Conservation (phyloP, 2,113 vertebrate species). For the Emydocephalus ijimae region DNA sequence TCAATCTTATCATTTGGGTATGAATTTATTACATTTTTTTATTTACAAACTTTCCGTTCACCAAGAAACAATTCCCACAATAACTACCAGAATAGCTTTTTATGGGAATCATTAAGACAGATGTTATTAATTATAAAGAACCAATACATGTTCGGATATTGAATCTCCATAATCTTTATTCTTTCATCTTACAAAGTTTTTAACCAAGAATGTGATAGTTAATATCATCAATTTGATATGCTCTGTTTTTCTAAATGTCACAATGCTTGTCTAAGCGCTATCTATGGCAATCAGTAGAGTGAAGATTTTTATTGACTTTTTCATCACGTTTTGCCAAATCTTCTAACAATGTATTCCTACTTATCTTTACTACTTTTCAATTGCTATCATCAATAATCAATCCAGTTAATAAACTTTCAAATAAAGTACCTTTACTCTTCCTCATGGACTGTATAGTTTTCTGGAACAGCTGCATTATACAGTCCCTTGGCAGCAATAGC, state of each 20-base stretch:
- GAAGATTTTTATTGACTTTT: neutral
- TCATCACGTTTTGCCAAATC: neutral
- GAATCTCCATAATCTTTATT: neutral
- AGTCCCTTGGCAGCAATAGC: neutral
- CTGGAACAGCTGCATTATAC: neutral
- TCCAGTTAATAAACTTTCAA: conserved; percentile 2
- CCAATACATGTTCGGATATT: neutral
- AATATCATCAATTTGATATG: neutral
- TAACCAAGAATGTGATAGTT: neutral
- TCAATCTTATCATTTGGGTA: neutral
- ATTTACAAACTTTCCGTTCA: neutral
- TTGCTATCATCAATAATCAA: neutral
- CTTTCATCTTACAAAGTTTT: neutral
- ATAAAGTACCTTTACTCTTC: neutral
- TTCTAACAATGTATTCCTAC: neutral
- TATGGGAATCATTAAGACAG: neutral
- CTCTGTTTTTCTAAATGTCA: neutral
- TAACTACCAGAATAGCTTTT: neutral
- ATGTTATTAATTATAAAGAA: neutral
- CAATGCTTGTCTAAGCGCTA: neutral
- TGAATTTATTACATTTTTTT: neutral
- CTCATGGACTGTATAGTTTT: neutral
- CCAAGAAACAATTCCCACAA: neutral
- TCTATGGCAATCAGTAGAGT: neutral
- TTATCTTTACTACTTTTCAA: neutral